Evolutionary conservation across 2,113 vertebrate species (phyloP).

Genomic region (Brachypodius melanocephalos): DNA sequence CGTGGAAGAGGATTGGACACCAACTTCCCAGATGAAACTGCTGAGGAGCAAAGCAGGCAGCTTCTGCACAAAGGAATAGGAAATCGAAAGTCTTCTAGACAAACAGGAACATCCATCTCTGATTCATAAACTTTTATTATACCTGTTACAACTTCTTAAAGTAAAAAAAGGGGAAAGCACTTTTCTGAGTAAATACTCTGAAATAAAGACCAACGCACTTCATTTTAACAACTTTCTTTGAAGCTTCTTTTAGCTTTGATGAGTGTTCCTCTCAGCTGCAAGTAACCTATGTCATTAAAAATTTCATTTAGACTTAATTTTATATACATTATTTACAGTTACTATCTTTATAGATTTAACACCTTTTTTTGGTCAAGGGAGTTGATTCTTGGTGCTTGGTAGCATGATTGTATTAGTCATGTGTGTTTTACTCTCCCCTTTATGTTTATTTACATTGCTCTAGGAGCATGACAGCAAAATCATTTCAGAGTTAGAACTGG

Average conservation of each 20-base stretch:
- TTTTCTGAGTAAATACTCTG: not conserved
- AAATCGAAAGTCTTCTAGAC: not conserved
- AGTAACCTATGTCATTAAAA: not conserved
- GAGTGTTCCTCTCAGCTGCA: not conserved
- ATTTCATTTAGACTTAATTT: not conserved
- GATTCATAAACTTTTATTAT: not conserved
- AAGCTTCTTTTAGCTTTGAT: not conserved
- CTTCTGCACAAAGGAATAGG: rapidly evolving
- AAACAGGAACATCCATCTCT: not conserved
- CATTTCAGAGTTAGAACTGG: not conserved
- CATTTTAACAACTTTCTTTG: not conserved
- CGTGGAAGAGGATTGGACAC: not conserved
- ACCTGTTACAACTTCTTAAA: not conserved
- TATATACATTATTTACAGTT: not conserved
- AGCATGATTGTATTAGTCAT: not conserved
- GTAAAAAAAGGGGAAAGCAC: not conserved
- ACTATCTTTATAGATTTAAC: not conserved
- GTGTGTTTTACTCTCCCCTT: not conserved
- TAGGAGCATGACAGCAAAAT: not conserved
- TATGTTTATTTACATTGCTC: not conserved
- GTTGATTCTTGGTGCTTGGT: not conserved
- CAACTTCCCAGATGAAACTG: not conserved
- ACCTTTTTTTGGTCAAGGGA: not conserved
- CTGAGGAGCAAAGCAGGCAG: not conserved
- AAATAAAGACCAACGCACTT: not conserved